phyloP scores from a whole-genome alignment of 2,888 invertebrate species.

The Pristionchus entomophagus region DNA sequence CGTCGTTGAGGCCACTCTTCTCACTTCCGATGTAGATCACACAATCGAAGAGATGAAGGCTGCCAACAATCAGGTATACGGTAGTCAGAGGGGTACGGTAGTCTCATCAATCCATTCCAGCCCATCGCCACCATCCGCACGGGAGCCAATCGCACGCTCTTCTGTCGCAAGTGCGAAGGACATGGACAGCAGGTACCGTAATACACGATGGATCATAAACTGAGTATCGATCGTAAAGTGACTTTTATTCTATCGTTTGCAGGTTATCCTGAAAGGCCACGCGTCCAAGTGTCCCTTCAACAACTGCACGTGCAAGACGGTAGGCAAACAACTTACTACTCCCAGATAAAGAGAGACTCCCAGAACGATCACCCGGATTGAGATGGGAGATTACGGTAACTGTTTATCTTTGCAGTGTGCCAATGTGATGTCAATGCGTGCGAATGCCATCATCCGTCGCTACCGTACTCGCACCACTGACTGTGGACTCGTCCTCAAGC shows the following conservation, averaged over 20 bases:
- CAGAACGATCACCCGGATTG: not conserved
- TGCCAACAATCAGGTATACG: not conserved
- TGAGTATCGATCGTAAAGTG: constrained; percentile 3
- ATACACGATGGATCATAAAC: not conserved
- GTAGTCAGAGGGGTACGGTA: not conserved
- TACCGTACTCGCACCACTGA: constrained; percentile 73
- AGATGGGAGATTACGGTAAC: not conserved
- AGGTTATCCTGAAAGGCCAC: constrained; percentile 74
- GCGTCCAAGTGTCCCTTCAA: constrained; percentile 74
- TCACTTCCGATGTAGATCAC: constrained; percentile 74
- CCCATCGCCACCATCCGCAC: not conserved
- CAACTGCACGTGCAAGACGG: constrained; percentile 74
- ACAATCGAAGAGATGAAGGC: constrained; percentile 61
- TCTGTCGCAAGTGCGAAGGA: constrained; percentile 71
- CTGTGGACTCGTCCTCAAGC: constrained; percentile 74
- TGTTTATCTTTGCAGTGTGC: constrained; percentile 63
- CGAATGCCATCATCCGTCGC: constrained; percentile 74
- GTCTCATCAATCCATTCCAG: not conserved
- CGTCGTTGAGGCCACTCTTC: constrained; percentile 73
- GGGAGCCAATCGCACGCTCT: constrained; percentile 64
- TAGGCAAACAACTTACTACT: constrained; percentile 49
- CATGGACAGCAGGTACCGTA: constrained; percentile 65
- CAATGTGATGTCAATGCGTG: constrained; percentile 75
- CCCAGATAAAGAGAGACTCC: not conserved
- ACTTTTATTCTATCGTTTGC: constrained; percentile 37